Evolutionary conservation across 2,888 invertebrate species (phyloP).

Genomic region (Ligdia adustata): DNA sequence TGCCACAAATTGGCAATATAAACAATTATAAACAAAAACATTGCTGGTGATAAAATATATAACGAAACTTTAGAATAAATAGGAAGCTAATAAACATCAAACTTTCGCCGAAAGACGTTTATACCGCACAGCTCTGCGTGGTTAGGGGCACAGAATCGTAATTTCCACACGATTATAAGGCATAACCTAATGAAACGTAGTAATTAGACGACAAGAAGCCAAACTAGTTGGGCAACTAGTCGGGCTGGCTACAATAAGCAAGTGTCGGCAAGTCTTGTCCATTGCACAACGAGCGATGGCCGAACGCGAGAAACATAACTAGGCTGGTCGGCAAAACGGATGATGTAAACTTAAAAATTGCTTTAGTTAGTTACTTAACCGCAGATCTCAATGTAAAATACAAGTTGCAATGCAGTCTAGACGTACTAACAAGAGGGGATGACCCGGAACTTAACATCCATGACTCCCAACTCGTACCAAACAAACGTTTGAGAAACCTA

Average conservation of each 20-base stretch:
- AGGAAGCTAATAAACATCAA: too few relatives aligned
- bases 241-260: slow-evolving; percentile 75
- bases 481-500: slow-evolving; percentile 15
- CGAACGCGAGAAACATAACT: slow-evolving; percentile 83
- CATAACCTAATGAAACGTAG: slow-evolving; percentile 67
- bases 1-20: slow-evolving; percentile 8
- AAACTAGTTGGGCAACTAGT: slow-evolving; percentile 77
- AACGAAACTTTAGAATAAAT: too few relatives aligned
- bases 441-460: slow-evolving; percentile 77
- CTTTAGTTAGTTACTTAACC: slow-evolving; percentile 81
- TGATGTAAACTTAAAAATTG: slow-evolving; percentile 84
- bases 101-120: too few relatives aligned
- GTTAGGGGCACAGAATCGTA: slow-evolving; percentile 21
- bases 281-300: slow-evolving; percentile 80
- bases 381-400: slow-evolving; percentile 73
- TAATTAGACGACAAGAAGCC: slow-evolving; percentile 78
- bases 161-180: slow-evolving; percentile 55
- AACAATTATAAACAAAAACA: slow-evolving; percentile 6
- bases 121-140: too few relatives aligned
- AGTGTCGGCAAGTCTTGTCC: slow-evolving; percentile 74
- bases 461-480: too few relatives aligned
- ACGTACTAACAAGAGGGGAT: slow-evolving; percentile 54
- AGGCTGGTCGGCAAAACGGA: slow-evolving; percentile 75
- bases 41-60: too few relatives aligned
- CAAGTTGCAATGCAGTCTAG: slow-evolving; percentile 66